Percentiles rank a stretch among this genome's conserved stretches.
phyloP scores from a whole-genome alignment of 2,888 invertebrate genomes.

The Deroplatys truncata region DNA sequence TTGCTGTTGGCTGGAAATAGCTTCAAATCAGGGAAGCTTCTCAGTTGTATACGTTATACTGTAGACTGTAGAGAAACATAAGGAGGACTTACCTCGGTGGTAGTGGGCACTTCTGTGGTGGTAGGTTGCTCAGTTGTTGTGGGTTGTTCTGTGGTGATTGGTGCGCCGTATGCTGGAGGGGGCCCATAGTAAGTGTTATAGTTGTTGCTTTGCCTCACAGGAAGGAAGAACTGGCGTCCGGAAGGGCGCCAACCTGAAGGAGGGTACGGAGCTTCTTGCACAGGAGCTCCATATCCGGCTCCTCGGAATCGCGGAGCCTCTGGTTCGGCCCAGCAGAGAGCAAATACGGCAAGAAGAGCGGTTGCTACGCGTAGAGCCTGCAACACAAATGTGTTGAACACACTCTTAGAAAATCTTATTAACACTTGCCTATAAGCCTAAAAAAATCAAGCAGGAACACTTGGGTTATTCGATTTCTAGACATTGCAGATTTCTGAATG shows the following conservation, averaged over 20 bases:
- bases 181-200: constrained; percentile 19
- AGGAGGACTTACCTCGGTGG: constrained; percentile 17
- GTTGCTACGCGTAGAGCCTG: not conserved
- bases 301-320: constrained; percentile 5
- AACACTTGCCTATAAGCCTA: no score
- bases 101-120: constrained; percentile 23
- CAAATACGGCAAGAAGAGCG: not conserved
- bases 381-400: not conserved
- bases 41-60: no score
- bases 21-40: no score
- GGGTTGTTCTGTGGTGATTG: constrained; percentile 2
- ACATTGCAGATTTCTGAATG: no score
- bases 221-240: constrained; percentile 42
- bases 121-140: constrained; percentile 17
- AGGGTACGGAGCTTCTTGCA: constrained; percentile 39
- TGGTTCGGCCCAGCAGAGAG: not conserved
- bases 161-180: constrained; percentile 21
- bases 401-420: no score
- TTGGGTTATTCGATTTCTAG: no score
- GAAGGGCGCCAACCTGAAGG: constrained; percentile 46
- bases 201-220: constrained; percentile 29
- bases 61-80: no score
- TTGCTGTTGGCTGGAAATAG: no score
- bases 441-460: no score
- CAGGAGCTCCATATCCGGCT: constrained; percentile 32